Percentiles rank a stretch among this genome's conserved stretches.
phyloP scores from a whole-genome alignment of 2,888 invertebrate species.

The Acrobasis suavella region DNA sequence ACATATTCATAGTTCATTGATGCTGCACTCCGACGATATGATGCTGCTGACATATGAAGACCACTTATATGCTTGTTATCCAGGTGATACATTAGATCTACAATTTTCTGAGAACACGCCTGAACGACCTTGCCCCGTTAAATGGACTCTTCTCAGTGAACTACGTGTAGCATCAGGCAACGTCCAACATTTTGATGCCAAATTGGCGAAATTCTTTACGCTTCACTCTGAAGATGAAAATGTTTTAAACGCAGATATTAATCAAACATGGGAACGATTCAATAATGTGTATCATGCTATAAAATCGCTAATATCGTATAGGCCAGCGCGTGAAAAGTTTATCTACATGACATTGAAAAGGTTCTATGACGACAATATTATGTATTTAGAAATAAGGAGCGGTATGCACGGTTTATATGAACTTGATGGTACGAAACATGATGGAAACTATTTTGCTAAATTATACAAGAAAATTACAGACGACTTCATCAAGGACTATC shows the following conservation, averaged over 20 bases:
- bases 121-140: conserved; percentile 52
- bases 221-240: conserved; percentile 70
- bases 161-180: conserved; percentile 69
- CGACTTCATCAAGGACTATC: conserved; percentile 81
- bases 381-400: conserved; percentile 86
- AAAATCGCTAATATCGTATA: conserved; percentile 81
- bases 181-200: conserved; percentile 71
- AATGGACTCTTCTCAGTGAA: conserved; percentile 78
- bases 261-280: conserved; percentile 84
- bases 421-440: conserved; percentile 81
- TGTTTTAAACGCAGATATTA: conserved; percentile 69
- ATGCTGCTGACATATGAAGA: conserved; percentile 84
- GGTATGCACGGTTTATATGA: conserved; percentile 84
- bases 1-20: conserved; percentile 86
- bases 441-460: conserved; percentile 74
- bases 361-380: conserved; percentile 86
- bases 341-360: conserved; percentile 84
- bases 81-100: conserved; percentile 52
- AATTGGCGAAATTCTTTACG: conserved; percentile 78
- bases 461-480: conserved; percentile 81
- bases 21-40: conserved; percentile 83
- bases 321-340: conserved; percentile 84
- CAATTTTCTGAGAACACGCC: conserved; percentile 60
- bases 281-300: conserved; percentile 75
- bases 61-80: conserved; percentile 81